Base-by-base conservation (phyloP, 2,797 vertebrate species). In the Discoglossus pictus region DNA sequence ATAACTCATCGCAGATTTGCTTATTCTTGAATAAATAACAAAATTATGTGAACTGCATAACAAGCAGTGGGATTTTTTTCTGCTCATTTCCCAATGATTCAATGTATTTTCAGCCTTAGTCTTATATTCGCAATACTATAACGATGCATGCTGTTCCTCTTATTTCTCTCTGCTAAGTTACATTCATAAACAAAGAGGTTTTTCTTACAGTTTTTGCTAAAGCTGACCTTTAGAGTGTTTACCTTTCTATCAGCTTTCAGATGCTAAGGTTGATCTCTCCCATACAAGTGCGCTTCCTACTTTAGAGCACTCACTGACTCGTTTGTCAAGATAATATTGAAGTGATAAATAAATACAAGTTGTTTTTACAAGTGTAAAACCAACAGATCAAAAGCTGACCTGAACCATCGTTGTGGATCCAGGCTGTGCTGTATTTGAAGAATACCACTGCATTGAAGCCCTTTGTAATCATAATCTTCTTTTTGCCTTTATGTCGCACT, bases 391-490 rank as follows among this genome's bases (percentile, higher is more conserved):
- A 82, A 84, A 80, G 77, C 78, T 75, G 81, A 83, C 79, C 83
- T 77, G 60, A 68, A 82, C 73, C 63, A 63, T 79, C 78, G 78
- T 82, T 73, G 66, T 75, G 80, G 78, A 80, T 78, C 80, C 21
- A 40, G 80, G 73, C 81, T 6, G 61, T 68, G 71, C 79, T 67
- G 63, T 82, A 76, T 88, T 88, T 85, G 83, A 88, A 88, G 83
- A 87, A 84, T 80, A 83, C 80, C 76, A 82, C 80, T 50, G 76
- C 84, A 84, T 86, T 86, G 83, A 84, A 87, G 88, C 86, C 79
- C 83, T 88, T 91, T 91, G 90, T 91, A 89, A 90, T 88, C 90
- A 89, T 91, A 92, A 92, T 93, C 91, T 90, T 82, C 87, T 90
- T 91, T 89, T 91, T 87, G 90, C 83, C 90, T 89, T 87, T 85